Conservation (phyloP, 2,113 vertebrate genomes). For the Melierax canorus region DNA sequence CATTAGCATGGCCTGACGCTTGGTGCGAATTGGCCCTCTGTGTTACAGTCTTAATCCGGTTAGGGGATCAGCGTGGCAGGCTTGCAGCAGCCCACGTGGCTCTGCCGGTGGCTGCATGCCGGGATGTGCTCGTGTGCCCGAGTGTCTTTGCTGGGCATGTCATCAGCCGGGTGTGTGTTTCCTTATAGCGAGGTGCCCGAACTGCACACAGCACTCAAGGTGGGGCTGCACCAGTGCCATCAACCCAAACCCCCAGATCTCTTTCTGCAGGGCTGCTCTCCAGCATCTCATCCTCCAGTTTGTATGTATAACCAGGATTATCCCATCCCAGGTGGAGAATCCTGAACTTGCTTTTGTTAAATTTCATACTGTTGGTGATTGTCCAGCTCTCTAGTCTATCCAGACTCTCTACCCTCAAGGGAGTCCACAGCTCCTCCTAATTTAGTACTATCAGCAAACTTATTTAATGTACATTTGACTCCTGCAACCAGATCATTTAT, state of each 20-base stretch:
- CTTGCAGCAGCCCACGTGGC: neutral
- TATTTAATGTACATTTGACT: neutral
- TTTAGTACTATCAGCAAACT: neutral
- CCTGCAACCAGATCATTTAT: neutral
- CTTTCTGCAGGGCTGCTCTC: neutral
- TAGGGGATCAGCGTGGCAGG: neutral
- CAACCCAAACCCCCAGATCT: neutral
- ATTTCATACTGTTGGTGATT: neutral
- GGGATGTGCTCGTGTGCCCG: fast-evolving
- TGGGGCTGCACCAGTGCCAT: neutral
- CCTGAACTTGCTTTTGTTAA: neutral
- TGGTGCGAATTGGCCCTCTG: fast-evolving
- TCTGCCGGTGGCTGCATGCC: neutral
- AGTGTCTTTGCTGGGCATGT: neutral
- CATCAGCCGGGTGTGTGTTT: neutral
- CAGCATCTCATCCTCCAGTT: neutral
- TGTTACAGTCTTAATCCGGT: neutral
- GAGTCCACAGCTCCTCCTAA: neutral
- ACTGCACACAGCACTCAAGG: too few species aligned
- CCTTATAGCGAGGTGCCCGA: too few species aligned
- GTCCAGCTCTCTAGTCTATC: neutral
- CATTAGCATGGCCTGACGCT: neutral
- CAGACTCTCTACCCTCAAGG: neutral
- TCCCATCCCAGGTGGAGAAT: neutral
- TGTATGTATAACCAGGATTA: neutral